Base-by-base conservation (phyloP, 2,797 vertebrate species). In the Heterohyrax brucei region DNA sequence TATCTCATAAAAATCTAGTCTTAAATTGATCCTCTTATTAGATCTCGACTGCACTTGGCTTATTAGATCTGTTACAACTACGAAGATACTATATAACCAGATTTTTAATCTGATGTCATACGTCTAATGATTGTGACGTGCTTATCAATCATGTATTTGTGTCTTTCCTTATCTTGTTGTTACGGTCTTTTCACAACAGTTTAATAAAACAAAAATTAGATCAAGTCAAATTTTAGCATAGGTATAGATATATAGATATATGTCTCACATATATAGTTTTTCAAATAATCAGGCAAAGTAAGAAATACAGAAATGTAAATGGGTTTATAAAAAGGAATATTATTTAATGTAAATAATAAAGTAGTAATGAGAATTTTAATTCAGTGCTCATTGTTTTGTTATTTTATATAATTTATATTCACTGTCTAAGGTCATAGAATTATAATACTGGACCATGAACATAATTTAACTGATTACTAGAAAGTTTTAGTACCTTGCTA, bases 221-320 rank as follows among this genome's bases (percentile, higher is more conserved):
- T 95, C 62, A 96, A 83, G 92, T 79, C 22, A 90, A 22, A 77
- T 5, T 93, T 96, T 89, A 59, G 56, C 50, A 96, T 86, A 39
- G 39, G 39, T 39, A 91, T 82, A 89, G 93, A n/a, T 59, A 1
- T 53, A 7, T 61, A 50, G 73, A 39, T 39, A 39, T 39, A 39
- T 39, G 39, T 39, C 39, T 39, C 76, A 48, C 4, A 66, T 10
- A 72, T 44, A 62, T 48, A 85, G 19, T 81, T 76, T 70, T 89
- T 95, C 9, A 94, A 30, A 48, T 75, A 96, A 77, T 48, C 14
- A 86, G 28, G 10, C 22, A 91, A 96, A 96, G 88, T 85, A 78
- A 79, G 64, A 53, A 97, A 39, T 87, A 44, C 5, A 39, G 30
- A 90, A 46, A 73, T 82, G 81, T 84, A 39, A n/a, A 75, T 64